A percentile compares a stretch with the other conserved stretches of the same genome.
Evolutionary conservation across 2,888 invertebrate species (phyloP).

Genomic region (Odontothrips loti): DNA sequence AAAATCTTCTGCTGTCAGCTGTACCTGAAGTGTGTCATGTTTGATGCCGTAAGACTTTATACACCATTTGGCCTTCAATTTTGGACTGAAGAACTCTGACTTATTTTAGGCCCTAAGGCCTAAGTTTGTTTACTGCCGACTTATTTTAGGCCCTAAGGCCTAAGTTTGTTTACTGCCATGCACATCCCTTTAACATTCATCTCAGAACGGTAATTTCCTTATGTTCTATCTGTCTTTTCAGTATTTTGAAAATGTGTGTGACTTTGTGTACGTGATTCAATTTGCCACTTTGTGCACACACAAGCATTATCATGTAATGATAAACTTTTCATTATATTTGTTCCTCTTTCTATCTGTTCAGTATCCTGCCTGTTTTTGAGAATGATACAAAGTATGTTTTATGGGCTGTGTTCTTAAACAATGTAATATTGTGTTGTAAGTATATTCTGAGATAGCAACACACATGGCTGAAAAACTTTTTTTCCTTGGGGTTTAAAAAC

Average conservation of each 20-base stretch:
- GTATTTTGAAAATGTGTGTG: too few relatives aligned
- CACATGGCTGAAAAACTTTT: background rate
- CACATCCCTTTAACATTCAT: background rate
- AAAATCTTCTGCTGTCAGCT: conserved; percentile 45
- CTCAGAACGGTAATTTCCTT: background rate
- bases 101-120: background rate
- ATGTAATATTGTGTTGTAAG: background rate
- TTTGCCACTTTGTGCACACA: background rate
- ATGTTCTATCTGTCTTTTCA: too few relatives aligned
- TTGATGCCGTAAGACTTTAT: background rate
- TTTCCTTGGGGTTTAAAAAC: background rate
- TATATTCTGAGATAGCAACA: background rate
- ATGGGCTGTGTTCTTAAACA: background rate
- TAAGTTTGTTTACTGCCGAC: background rate
- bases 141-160: background rate
- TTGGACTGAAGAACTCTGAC: background rate
- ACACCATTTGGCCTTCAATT: background rate
- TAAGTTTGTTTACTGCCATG: background rate
- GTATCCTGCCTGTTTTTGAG: background rate
- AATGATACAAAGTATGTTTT: background rate
- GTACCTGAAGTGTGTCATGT: conserved; percentile 35
- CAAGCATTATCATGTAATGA: background rate
- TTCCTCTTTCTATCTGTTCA: background rate
- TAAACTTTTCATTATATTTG: background rate
- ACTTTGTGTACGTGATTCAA: too few relatives aligned